Conservation (phyloP, 92 coral and sea anemone genomes). For the Micromussa lordhowensis region DNA sequence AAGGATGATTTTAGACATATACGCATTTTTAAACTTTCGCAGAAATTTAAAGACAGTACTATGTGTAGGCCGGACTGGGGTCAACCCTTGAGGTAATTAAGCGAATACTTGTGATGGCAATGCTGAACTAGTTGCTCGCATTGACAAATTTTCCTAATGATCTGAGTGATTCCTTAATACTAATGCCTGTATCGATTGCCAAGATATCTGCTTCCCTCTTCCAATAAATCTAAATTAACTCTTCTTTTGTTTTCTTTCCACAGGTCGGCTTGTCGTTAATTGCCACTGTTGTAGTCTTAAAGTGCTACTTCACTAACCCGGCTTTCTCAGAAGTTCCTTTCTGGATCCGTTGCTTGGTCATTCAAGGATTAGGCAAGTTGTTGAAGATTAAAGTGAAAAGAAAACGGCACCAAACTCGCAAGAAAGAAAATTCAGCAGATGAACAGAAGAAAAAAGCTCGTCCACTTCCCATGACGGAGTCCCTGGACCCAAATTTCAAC, state of each 20-base stretch:
- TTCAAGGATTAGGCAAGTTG: slow-evolving; percentile 76
- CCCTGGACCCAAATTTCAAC: slow-evolving; percentile 31
- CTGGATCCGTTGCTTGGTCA: slow-evolving; percentile 80
- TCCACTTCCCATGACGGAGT: slow-evolving; percentile 30
- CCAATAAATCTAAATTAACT: neutral
- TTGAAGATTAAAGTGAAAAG: slow-evolving; percentile 60
- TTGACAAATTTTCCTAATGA: no score
- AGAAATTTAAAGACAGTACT: no score
- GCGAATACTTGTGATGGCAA: no score
- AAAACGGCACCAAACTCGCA: slow-evolving; percentile 38
- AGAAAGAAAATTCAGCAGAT: slow-evolving; percentile 25
- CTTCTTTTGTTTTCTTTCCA: neutral
- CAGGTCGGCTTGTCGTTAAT: slow-evolving; percentile 91
- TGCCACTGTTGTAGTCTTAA: slow-evolving; percentile 85
- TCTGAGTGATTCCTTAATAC: no score
- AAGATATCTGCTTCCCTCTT: no score
- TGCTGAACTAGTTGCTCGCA: no score
- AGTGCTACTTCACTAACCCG: slow-evolving; percentile 87
- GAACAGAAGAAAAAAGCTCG: slow-evolving; percentile 30
- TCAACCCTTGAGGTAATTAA: no score
- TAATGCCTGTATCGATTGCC: neutral
- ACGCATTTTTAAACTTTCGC: no score
- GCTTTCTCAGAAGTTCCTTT: slow-evolving; percentile 84
- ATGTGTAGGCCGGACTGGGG: no score
- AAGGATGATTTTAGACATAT: no score